Base-by-base conservation (phyloP, 2,888 invertebrate genomes). In the Callimorpha dominula region DNA sequence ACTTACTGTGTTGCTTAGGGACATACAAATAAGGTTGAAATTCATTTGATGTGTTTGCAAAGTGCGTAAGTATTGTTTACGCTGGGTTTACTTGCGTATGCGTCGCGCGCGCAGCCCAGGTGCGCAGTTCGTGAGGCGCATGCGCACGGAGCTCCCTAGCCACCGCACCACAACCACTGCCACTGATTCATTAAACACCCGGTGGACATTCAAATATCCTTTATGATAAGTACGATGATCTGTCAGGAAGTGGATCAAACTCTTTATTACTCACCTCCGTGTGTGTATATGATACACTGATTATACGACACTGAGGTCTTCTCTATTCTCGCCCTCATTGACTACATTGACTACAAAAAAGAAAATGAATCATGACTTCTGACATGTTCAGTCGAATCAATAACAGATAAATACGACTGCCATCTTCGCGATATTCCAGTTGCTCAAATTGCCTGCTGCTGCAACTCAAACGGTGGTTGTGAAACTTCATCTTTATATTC, bases 71-170 rank as follows among this genome's bases (percentile, higher is more conserved):
- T 69, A 73, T 65, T 60, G 78, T 70, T 75, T 78, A 73, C 68
- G 42, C 50, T 66, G 72, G 9, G 80, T 74, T 69, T 71, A 70
- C 46, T 93, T 87, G 87, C 70, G 74, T 78, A 94, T 92, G 89
- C 93, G 57, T 80, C 80, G 82, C 92, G 89, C 92, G 91, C 90
- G 87, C 87, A 81, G 90, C 90, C 90, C 94, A 94, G 91, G 93
- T 94, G 94, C 91, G 91, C 86, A 80, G 78, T 77, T 79, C 92
- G 92, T 91, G 93, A 88, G 80, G 81, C 74, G 92, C 83, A 83
- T 85, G 79, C 80, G 75, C 72, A 67, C 71, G 40, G 54, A 43
- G 77, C 78, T 73, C 66, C 63, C 69, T 31, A 40, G 31, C 67
- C 62, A 49, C 50, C 57, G 54, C 42, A 20, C 46, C 17, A 31